Base-by-base conservation (phyloP, 2,888 invertebrate genomes). In the Cephalotes varians region DNA sequence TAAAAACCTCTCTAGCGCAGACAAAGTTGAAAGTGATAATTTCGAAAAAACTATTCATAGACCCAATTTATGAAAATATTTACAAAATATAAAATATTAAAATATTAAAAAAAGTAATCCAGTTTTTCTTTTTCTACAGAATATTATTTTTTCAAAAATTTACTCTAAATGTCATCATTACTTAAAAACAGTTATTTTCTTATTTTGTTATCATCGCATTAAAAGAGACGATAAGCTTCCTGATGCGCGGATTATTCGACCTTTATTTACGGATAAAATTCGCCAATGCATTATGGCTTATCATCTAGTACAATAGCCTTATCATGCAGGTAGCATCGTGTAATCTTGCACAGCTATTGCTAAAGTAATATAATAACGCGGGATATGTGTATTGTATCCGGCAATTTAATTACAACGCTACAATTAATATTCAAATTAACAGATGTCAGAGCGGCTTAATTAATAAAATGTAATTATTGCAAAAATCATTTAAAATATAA, bases 351-450 rank as follows among this genome's bases (percentile, higher is more conserved):
- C n/a, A 65, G 15, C 5, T 54, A 67, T 67, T 67, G 31, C 54
- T 76, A 37, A 51, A 51, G 37, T 76, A 54, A 76, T 40, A n/a
- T 28, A 54, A 76, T 34, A 79, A 69, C 21, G 7, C 15, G 15
- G 2, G 7, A 69, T 44, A 37, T 31, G 15, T 77, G 15, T 67
- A 15, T 15, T 44, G 40, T 28, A 6, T 18, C 21, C 31, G 7
- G 44, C 44, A 77, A 56, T 79, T 71, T 56, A 71, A 56, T 58
- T 56, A 47, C 34, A 64, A 64, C 40, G 34, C 40, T 65, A 28
- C 51, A 69, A 79, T 79, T 77, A 64, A 65, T 62, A 40, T 76
- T 76, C 40, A 69, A 56, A 79, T 79, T 76, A 76, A 76, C 65
- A 28, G 3, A 67, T 44, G 40, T 69, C 40, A 44, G 56, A 18